A percentile compares a stretch with the other conserved stretches of the same genome.
These are phyloP conservation scores for Remorina albescens DNA, from an alignment of 2,797 vertebrate genomes.

Conservation along the genomic window DNA sequence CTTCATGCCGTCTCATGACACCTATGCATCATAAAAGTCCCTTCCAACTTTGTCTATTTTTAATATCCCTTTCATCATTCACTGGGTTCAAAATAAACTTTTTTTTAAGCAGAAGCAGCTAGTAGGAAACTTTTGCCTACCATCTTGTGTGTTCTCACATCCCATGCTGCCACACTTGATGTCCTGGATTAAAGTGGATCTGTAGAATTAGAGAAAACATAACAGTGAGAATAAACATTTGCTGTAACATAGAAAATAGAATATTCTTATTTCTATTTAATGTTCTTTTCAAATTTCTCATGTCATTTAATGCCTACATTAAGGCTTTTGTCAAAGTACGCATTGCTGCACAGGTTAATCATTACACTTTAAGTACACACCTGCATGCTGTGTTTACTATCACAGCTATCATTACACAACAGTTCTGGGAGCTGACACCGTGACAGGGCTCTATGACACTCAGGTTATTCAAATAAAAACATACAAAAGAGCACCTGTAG, in stretches of 20 bases:
- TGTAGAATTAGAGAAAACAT: constrained; percentile 68
- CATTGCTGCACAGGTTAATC: constrained; percentile 38
- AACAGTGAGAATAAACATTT: constrained; percentile 38
- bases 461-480: constrained; percentile 38
- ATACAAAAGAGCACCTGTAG: constrained; percentile 42
- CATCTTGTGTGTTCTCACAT: constrained; percentile 83
- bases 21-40: constrained; percentile 49
- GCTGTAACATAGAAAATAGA: neutral
- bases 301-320: constrained; percentile 12
- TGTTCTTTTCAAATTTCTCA: neutral
- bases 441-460: constrained; percentile 47
- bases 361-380: constrained; percentile 34
- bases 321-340: constrained; percentile 25
- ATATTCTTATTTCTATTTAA: neutral
- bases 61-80: constrained; percentile 56
- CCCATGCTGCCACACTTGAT: constrained; percentile 88
- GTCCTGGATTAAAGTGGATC: constrained; percentile 89
- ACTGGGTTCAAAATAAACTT: constrained; percentile 30
- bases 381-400: constrained; percentile 56
- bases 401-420: constrained; percentile 54
- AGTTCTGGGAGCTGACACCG: constrained; percentile 49
- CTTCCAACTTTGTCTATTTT: constrained; percentile 55
- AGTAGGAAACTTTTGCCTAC: constrained; percentile 68
- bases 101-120: constrained; percentile 11
- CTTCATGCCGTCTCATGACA: constrained; percentile 67